Percentiles rank a stretch among this genome's conserved stretches.
phyloP scores from a whole-genome alignment of 2,888 invertebrate genomes.

The Zhuqinia jingwanae region DNA sequence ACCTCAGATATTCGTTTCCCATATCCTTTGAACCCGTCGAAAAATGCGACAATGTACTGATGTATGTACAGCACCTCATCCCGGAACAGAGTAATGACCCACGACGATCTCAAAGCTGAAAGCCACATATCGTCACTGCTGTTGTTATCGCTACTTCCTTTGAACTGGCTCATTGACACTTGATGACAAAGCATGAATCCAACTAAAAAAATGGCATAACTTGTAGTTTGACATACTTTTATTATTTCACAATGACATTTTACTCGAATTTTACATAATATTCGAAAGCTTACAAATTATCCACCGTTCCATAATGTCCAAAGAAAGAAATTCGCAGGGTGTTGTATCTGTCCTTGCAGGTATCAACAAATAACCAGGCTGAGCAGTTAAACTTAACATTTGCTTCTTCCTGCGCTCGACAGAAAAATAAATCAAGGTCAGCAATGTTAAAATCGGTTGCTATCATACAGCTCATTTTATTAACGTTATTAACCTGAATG shows the following conservation, averaged over 20 bases:
- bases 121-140: slow-evolving; percentile 87
- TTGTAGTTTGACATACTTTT: too few relatives aligned
- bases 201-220: slow-evolving; percentile 82
- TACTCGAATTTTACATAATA: not conserved
- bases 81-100: slow-evolving; percentile 96
- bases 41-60: slow-evolving; percentile 94
- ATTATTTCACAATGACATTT: too few relatives aligned
- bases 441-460: too few relatives aligned
- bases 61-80: slow-evolving; percentile 99
- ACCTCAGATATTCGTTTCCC: slow-evolving; percentile 96
- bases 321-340: slow-evolving; percentile 98
- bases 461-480: too few relatives aligned
- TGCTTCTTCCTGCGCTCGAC: slow-evolving; percentile 86
- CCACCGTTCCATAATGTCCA: slow-evolving; percentile 98
- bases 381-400: slow-evolving; percentile 95
- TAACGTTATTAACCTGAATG: slow-evolving; percentile 72
- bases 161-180: slow-evolving; percentile 86
- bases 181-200: slow-evolving; percentile 96
- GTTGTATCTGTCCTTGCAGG: slow-evolving; percentile 97
- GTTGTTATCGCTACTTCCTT: slow-evolving; percentile 37
- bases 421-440: not conserved
- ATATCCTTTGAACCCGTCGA: slow-evolving; percentile 97
- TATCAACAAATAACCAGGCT: slow-evolving; percentile 95
- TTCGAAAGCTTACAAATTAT: slow-evolving; percentile 87
- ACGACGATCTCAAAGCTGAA: slow-evolving; percentile 94